These are phyloP conservation scores for Microctonus aethiopoides DNA, from an alignment of 2,888 invertebrate genomes.

Conservation along the genomic window DNA sequence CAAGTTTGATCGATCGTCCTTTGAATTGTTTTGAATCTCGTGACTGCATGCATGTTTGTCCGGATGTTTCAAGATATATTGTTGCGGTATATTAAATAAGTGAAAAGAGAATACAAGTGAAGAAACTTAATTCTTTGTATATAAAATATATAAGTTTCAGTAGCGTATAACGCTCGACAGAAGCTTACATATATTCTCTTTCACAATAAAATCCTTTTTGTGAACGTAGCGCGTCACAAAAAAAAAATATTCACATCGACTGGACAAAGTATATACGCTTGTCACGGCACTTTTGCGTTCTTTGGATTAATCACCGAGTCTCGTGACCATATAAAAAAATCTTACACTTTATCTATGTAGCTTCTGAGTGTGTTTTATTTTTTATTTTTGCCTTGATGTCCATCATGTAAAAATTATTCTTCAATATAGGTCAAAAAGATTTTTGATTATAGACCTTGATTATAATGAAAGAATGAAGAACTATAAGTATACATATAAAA, in stretches of 20 bases:
- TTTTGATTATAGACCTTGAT: background rate
- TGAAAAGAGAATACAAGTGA: background rate
- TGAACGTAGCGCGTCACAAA: constrained; percentile 43
- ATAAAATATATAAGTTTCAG: constrained; percentile 19
- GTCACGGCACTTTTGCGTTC: constrained; percentile 63
- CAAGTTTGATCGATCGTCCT: constrained; percentile 27
- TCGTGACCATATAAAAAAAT: constrained; percentile 28
- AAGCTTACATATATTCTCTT: constrained; percentile 18
- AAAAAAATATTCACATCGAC: background rate
- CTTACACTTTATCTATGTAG: constrained; percentile 28
- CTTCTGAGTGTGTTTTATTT: constrained; percentile 16
- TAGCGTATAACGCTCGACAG: constrained; percentile 24
- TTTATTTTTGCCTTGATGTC: background rate
- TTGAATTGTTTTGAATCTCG: constrained; percentile 19
- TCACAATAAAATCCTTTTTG: constrained; percentile 30
- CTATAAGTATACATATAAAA: background rate
- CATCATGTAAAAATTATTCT: background rate
- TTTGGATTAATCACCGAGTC: constrained; percentile 59
- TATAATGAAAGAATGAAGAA: background rate
- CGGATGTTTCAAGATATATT: constrained; percentile 10
- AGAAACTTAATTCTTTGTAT: background rate
- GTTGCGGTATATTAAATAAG: constrained; percentile 1
- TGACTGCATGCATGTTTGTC: constrained; percentile 6
- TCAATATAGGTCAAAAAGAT: background rate
- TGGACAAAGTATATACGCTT: constrained; percentile 61